Percentiles rank a stretch among this genome's conserved stretches.
These are phyloP conservation scores for Sternarchorhynchus goeldii DNA, from an alignment of 2,797 vertebrate species.

Conservation along the genomic window DNA sequence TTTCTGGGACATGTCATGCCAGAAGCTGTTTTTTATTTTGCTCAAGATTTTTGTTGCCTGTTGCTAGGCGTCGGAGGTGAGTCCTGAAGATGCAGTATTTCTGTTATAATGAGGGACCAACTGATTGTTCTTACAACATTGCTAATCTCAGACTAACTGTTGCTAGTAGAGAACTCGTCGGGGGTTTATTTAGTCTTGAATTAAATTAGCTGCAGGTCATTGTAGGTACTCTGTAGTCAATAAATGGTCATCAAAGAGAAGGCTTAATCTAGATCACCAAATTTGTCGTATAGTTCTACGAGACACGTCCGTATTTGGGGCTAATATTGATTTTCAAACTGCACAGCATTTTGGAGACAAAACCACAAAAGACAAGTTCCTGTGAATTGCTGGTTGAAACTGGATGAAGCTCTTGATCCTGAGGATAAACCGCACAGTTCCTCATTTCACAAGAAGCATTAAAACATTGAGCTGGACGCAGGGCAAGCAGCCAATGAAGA, in stretches of 20 bases:
- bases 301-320: background rate
- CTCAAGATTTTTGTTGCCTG: no score
- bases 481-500: background rate
- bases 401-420: background rate
- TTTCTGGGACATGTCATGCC: no score
- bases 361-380: background rate
- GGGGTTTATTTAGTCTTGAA: no score
- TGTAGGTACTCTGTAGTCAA: no score
- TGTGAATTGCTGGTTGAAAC: slow-evolving; percentile 21
- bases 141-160: background rate
- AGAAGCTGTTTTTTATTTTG: no score
- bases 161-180: background rate
- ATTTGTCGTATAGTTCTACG: background rate
- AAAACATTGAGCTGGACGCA: background rate
- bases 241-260: no score
- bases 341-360: background rate
- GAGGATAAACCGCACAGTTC: background rate
- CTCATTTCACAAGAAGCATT: background rate
- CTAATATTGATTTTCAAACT: background rate
- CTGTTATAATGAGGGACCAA: background rate
- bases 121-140: background rate
- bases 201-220: no score
- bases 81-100: background rate
- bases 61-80: background rate
- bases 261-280: no score